Conservation (phyloP, 2,888 invertebrate genomes). For the Eilema sororculum region DNA sequence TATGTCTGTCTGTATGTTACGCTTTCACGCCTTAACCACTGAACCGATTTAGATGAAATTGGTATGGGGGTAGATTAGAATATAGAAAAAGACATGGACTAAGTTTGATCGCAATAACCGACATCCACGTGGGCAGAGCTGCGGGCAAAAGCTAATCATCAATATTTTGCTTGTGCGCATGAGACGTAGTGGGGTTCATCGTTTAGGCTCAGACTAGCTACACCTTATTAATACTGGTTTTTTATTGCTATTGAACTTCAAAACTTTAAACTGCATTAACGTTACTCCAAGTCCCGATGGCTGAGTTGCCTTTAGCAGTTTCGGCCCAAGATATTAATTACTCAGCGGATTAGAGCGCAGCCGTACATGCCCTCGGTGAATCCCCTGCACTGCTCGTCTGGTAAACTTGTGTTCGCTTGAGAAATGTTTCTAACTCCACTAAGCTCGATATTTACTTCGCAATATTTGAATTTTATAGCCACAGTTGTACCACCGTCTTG, state of each 20-base stretch:
- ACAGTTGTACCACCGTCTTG: neutral
- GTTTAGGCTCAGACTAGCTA: too few relatives aligned
- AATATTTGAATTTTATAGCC: neutral
- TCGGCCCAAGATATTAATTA: conserved; percentile 6
- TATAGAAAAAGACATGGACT: too few relatives aligned
- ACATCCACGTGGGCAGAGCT: too few relatives aligned
- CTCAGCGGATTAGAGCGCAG: neutral
- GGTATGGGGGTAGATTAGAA: too few relatives aligned
- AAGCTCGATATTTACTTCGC: neutral
- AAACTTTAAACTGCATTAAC: neutral
- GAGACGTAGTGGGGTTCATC: too few relatives aligned
- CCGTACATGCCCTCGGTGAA: neutral
- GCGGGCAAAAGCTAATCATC: too few relatives aligned
- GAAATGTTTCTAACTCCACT: neutral
- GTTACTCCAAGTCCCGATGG: neutral
- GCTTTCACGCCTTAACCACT: too few relatives aligned
- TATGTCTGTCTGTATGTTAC: too few relatives aligned
- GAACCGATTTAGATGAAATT: too few relatives aligned
- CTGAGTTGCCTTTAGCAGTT: neutral
- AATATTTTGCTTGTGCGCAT: too few relatives aligned
- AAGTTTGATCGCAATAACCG: too few relatives aligned
- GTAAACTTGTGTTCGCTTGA: neutral
- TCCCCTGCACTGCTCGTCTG: neutral
- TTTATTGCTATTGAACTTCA: neutral
- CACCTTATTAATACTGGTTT: too few relatives aligned